Evolutionary conservation across 2,113 vertebrate species (phyloP), one percentile per base, ranked within the genome.

Genomic region (Lycocorax pyrrhopterus): DNA sequence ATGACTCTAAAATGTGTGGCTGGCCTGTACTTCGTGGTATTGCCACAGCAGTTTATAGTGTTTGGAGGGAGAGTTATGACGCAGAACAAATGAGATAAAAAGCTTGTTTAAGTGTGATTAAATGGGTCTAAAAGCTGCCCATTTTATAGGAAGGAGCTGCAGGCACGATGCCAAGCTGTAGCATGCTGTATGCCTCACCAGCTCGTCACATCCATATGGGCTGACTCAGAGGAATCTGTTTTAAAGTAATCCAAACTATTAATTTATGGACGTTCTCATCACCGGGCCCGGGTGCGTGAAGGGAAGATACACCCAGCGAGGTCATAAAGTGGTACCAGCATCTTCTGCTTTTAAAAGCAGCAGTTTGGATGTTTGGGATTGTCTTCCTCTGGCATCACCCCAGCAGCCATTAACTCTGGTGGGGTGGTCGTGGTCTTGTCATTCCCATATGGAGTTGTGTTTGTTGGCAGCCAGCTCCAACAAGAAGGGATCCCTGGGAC

Each of bases 31-130:
- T 82, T 69, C 10, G 1, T 73, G 84, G 62, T 43, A 46, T 77
- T 91, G 91, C 95, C 91, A 77, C 81, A 83, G 84, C 8, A 26
- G 90, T 95, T 95, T 95, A 72, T 81, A 68, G 83, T 35, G 64
- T 89, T 94, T 80, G 87, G 77, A 93, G 51, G 74, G 63, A 91
- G 92, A 89, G 53, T 88, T 95, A 93, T 92, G 92, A 95, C 27
- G 87, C 94, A 96, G 81, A 96, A 96, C 87, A 87, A 96, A 96
- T 87, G 88, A 95, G 90, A 94, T 95, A 91, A 91, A 96, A 97
- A 94, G 66, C 84, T 90, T 85, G 64, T 92, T 95, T 88, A 78
- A 95, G 76, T 90, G 91, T 53, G 68, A 93, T 85, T 89, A 93
- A 95, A 95, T 12, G 73, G 74, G 73, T 63, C 86, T 91, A 94